Percentiles rank a stretch among this genome's conserved stretches.
Conservation (phyloP, 2,888 invertebrate species). For the Bombyx huttoni region DNA sequence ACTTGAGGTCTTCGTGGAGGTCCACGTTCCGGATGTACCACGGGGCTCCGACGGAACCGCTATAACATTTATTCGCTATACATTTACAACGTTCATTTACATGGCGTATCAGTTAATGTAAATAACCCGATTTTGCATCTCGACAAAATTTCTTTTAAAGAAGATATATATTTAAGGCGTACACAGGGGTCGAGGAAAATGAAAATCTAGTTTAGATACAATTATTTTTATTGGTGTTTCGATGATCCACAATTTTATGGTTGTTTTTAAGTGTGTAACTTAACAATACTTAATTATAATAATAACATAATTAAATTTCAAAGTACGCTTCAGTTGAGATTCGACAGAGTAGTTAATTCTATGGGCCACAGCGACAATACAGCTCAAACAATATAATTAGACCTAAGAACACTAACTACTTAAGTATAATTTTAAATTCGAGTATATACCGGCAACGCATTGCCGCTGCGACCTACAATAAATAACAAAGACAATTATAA, state of each 20-base stretch:
- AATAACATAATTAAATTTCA: slow-evolving; percentile 40
- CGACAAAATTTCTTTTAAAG: no score
- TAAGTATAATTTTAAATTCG: slow-evolving; percentile 18
- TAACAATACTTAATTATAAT: slow-evolving; percentile 45
- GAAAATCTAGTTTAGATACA: slow-evolving; percentile 17
- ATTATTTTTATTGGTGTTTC: slow-evolving; percentile 45
- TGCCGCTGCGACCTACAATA: slow-evolving; percentile 20
- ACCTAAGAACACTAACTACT: slow-evolving; percentile 5
- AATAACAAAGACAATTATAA: slow-evolving; percentile 15
- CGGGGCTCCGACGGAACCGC: no score
- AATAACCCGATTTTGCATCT: no score
- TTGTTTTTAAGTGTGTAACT: slow-evolving; percentile 51
- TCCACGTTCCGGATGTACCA: no score
- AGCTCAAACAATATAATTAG: slow-evolving; percentile 6
- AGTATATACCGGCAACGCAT: slow-evolving; percentile 9
- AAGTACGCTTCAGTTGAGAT: slow-evolving; percentile 24
- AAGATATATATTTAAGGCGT: no score
- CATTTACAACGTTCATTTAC: no score
- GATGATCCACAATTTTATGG: slow-evolving; percentile 53
- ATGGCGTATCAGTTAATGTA: no score
- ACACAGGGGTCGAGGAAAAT: background rate
- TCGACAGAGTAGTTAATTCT: slow-evolving; percentile 23
- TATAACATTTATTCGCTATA: no score
- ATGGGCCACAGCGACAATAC: slow-evolving; percentile 18
- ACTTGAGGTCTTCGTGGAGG: no score